Base-by-base conservation (phyloP, 2,113 vertebrate genomes). In the Procavia capensis region DNA sequence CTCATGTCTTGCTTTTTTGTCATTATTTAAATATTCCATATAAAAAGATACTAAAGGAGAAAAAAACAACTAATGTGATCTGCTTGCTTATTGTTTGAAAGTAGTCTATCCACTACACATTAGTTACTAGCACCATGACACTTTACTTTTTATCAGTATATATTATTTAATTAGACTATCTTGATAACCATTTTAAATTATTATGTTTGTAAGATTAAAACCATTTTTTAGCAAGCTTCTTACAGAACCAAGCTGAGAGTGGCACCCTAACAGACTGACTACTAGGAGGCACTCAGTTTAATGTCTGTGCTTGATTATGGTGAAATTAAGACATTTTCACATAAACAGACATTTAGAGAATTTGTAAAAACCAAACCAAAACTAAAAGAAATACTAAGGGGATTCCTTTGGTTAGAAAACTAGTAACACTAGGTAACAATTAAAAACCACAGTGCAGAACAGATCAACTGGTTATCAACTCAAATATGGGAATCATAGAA, bases 151-250 rank as follows among this genome's bases (percentile, higher is more conserved):
- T 91, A 75, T 80, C 57, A 91, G 9, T 72, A 70, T 41, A 17
- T 16, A 83, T 83, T 91, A 43, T 74, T 90, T 80, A 75, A 88
- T 85, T 85, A 91, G 79, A 68, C 9, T 85, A 41, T 13, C 8
- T 86, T 39, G 39, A 76, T 41, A 81, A 10, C 16, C 41, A 31
- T 19, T 90, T 24, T 36, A 68, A 90, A 87, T 39, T 22, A 75
- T 31, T 47, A 66, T 29, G 2, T 70, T 84, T 36, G 74, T 64
- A 89, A 19, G 41, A 81, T 47, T 41, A 68, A 61, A 94, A 64
- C 22, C 57, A 54, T 39, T 70, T 90, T 54, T 80, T 34, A 75
- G n/a, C 45, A 63, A 74, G 14, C 10, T 39, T 88, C 24, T 78
- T 29, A 41, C 0, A 63, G 50, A 34, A 61, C 3, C 9, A 63